Conservation (phyloP, 2,797 vertebrate genomes). For the Neoniphon sammara region DNA sequence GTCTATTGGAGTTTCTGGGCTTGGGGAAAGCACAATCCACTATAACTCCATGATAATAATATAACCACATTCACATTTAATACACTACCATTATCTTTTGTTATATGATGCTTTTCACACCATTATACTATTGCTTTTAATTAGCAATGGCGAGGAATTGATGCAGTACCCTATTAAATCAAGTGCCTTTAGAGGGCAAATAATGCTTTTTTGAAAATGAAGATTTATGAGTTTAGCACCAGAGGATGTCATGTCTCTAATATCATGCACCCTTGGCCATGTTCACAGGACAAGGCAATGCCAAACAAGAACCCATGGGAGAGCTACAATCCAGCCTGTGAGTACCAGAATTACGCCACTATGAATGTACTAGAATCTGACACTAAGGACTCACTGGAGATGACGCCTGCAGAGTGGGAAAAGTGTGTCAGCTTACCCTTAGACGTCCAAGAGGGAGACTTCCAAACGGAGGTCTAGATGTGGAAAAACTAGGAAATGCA, state of each 20-base stretch:
- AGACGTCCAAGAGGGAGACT: constrained; percentile 99
- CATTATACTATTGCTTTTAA: constrained; percentile 73
- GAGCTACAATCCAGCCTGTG: constrained; percentile 96
- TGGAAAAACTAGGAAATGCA: constrained; percentile 66
- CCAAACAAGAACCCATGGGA: constrained; percentile 98
- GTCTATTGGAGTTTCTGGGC: constrained; percentile 41
- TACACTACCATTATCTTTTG: constrained; percentile 73
- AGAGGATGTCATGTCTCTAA: constrained; percentile 72
- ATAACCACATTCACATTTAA: constrained; percentile 71
- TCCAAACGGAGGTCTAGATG: constrained; percentile 97
- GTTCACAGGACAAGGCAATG: constrained; percentile 93
- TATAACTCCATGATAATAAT: constrained; percentile 57
- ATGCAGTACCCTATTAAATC: constrained; percentile 56
- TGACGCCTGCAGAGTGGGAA: constrained; percentile 98
- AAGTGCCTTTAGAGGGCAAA: constrained; percentile 31
- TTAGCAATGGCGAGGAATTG: constrained; percentile 54
- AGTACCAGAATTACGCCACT: constrained; percentile 99
- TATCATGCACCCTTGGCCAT: constrained; percentile 60
- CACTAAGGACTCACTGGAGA: constrained; percentile 97
- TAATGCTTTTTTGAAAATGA: constrained; percentile 7
- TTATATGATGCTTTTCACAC: constrained; percentile 74
- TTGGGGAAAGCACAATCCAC: constrained; percentile 46
- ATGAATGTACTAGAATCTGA: constrained; percentile 98
- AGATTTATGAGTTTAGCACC: constrained; percentile 30
- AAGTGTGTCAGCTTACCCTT: constrained; percentile 99